Evolutionary conservation across 2,888 invertebrate species (phyloP).

Genomic region (Ochropacha duplaris): DNA sequence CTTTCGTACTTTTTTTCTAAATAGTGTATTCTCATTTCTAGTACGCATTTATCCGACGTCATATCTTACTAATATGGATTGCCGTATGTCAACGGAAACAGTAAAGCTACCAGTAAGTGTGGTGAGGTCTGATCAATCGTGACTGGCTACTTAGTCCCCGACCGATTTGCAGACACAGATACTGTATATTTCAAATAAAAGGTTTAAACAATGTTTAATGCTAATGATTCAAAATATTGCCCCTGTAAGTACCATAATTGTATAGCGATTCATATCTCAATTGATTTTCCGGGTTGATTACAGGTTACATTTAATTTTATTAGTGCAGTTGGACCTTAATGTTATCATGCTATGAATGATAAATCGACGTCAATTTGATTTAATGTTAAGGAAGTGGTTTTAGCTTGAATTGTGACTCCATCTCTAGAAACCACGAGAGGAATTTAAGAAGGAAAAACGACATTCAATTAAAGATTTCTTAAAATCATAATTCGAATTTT

Average conservation of each 20-base stretch:
- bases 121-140: slow-evolving; percentile 36
- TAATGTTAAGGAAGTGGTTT: neutral
- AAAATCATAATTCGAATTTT: too few species aligned
- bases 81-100: slow-evolving; percentile 2
- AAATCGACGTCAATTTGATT: neutral
- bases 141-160: slow-evolving; percentile 48
- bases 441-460: neutral
- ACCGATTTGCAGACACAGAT: slow-evolving; percentile 22
- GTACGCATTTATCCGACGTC: too few species aligned
- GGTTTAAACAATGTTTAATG: slow-evolving; percentile 14
- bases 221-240: neutral
- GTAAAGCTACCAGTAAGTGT: neutral
- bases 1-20: too few species aligned
- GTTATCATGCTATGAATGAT: neutral
- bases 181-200: slow-evolving; percentile 27
- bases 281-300: neutral
- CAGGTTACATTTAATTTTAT: neutral
- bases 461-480: too few species aligned
- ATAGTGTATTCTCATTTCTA: too few species aligned
- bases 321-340: neutral
- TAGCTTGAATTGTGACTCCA: neutral
- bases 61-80: neutral
- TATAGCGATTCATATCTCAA: neutral
- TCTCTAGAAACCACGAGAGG: neutral
- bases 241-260: neutral